Base-by-base conservation (phyloP, 2,113 vertebrate genomes). In the Osmerus mordax region DNA sequence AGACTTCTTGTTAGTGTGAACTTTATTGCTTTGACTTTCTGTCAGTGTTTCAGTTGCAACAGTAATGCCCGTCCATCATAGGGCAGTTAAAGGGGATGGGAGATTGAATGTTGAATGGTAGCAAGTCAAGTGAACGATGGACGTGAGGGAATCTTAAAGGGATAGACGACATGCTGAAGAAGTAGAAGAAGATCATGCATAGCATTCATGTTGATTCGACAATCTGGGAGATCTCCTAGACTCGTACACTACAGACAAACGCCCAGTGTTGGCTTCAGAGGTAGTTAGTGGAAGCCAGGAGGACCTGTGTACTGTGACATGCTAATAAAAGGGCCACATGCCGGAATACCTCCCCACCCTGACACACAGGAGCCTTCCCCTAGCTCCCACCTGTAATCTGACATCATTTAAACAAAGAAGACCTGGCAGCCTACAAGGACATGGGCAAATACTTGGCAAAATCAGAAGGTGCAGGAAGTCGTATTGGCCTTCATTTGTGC, bases 61-160 rank as follows among this genome's bases (percentile, higher is more conserved):
- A 78, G 82, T 79, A 84, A 65, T 79, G 87, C 81, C 75, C 61
- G 79, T 69, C 82, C 72, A 78, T 77, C 82, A 73, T 23, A 23
- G 23, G 23, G 23, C 23, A 23, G 23, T 23, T 77, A 81, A 87
- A 81, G 80, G 81, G 67, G 76, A 83, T 72, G 78, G 81, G 81
- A 81, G 84, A 85, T 89, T 86, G 89, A 91, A 86, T 89, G 86
- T 90, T 77, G 67, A 83, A 89, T 76, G 88, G 83, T 84, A 86
- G 86, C 87, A 86, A 87, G 88, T 86, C 84, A 71, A 15, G 80
- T 81, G 83, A 73, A 56, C 61, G 68, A 55, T 15, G 67, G 77
- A 77, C 9, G 47, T 77, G 67, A 56, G 62, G 74, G 63, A 58
- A 54, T 47, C 59, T 56, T 19, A 65, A 68, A 78, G 74, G 65